Conservation (phyloP, 2,797 vertebrate genomes). For the Naso thynnoides region DNA sequence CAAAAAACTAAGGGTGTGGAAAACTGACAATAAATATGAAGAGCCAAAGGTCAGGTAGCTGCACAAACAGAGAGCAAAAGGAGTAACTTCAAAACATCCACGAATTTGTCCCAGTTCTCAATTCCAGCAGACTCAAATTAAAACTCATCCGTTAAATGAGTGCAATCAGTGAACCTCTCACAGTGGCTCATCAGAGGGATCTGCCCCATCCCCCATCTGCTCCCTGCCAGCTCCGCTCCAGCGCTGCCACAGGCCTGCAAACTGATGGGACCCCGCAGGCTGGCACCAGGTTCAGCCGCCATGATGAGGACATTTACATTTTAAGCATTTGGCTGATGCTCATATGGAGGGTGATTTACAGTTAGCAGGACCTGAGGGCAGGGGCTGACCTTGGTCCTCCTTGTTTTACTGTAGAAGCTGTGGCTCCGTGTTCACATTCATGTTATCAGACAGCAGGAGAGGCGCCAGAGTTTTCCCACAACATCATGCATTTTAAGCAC, state of each 20-base stretch:
- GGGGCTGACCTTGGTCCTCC: conserved; percentile 58
- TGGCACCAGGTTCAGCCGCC: conserved; percentile 51
- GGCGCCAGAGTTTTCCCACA: conserved; percentile 17
- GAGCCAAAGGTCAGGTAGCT: background rate
- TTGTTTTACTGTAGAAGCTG: too few relatives aligned
- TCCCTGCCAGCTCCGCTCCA: conserved; percentile 40
- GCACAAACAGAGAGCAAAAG: background rate
- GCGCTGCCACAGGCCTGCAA: conserved; percentile 13
- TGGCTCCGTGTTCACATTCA: background rate
- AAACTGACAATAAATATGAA: background rate
- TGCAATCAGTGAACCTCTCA: conserved; percentile 50
- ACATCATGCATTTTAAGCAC: background rate
- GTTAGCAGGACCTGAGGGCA: conserved; percentile 17
- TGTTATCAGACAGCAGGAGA: conserved; percentile 34
- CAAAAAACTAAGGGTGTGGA: background rate
- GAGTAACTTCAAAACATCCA: background rate
- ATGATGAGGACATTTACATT: conserved; percentile 64
- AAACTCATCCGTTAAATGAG: conserved; percentile 65
- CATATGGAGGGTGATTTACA: conserved; percentile 53
- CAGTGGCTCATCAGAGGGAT: conserved; percentile 50
- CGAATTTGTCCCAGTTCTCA: background rate
- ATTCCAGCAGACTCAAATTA: conserved; percentile 43
- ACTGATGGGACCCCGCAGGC: conserved; percentile 47
- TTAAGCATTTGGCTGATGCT: conserved; percentile 59
- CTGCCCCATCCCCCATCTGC: conserved; percentile 53